phyloP scores from a whole-genome alignment of 1,140 invertebrate genomes.

The Ips nitidus region DNA sequence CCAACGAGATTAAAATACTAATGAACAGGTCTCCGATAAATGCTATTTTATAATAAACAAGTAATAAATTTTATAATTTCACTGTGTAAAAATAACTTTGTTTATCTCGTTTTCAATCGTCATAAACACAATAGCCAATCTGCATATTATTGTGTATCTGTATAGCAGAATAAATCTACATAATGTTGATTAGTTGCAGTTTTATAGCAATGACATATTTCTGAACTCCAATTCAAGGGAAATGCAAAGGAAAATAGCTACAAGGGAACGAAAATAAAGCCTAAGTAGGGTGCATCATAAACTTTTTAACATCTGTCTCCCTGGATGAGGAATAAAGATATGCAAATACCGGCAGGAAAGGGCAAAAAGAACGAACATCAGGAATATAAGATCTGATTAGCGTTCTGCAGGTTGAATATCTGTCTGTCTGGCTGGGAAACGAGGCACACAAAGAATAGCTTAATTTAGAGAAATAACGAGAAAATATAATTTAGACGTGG shows the following conservation, averaged over 20 bases:
- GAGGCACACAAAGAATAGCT: slow-evolving; percentile 19
- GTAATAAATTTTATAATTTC: slow-evolving; percentile 9
- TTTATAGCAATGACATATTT: too few relatives aligned
- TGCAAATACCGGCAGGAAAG: slow-evolving; percentile 6
- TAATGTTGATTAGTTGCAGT: not conserved
- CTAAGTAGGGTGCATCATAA: slow-evolving; percentile 22
- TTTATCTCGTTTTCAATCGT: slow-evolving; percentile 5
- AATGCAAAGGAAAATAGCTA: too few relatives aligned
- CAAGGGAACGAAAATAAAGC: slow-evolving; percentile 1
- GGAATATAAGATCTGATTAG: slow-evolving; percentile 24
- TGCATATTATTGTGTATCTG: slow-evolving; percentile 7
- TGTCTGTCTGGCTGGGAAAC: slow-evolving; percentile 13
- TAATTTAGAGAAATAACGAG: slow-evolving; percentile 19
- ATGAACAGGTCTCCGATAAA: slow-evolving; percentile 2
- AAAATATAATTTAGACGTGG: slow-evolving; percentile 3
- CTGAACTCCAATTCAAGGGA: too few relatives aligned
- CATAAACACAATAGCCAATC: slow-evolving; percentile 13
- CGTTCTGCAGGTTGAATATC: slow-evolving; percentile 22
- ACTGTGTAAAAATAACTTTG: slow-evolving; percentile 3
- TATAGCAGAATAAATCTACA: not conserved
- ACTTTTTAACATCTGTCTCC: slow-evolving; percentile 21
- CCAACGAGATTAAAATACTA: slow-evolving; percentile 4
- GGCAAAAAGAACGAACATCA: slow-evolving; percentile 13
- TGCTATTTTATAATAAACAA: slow-evolving; percentile 7
- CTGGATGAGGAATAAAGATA: slow-evolving; percentile 21